phyloP scores from a whole-genome alignment of 2,797 vertebrate genomes.

The Anguilla pacifica region DNA sequence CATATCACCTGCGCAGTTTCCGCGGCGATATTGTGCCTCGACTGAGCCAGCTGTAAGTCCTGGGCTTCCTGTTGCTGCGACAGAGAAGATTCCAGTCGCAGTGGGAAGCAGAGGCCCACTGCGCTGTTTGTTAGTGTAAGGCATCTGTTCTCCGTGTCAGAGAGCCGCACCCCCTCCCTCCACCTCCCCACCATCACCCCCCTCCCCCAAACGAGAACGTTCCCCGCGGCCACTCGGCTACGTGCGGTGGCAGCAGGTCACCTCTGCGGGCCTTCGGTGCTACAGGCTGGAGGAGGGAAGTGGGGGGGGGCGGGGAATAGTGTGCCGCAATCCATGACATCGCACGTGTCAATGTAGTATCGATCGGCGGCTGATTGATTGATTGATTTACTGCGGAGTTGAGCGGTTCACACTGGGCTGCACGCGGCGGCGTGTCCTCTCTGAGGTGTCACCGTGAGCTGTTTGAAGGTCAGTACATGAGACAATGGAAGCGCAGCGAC shows the following conservation, averaged over 20 bases:
- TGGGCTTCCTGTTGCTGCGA: constrained; percentile 66
- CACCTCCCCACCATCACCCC: constrained; percentile 62
- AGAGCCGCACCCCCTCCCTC: constrained; percentile 52
- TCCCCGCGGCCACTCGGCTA: constrained; percentile 47
- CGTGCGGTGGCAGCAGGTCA: constrained; percentile 60
- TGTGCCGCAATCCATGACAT: background rate
- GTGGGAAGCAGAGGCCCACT: constrained; percentile 58
- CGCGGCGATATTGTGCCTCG: constrained; percentile 47
- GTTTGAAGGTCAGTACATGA: background rate
- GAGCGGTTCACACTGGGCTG: background rate
- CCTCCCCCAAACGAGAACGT: constrained; percentile 42
- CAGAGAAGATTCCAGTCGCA: constrained; percentile 59
- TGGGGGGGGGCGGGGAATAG: background rate
- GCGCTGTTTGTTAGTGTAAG: constrained; percentile 79
- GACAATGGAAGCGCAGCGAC: background rate
- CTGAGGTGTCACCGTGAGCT: background rate
- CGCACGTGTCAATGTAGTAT: constrained; percentile 29
- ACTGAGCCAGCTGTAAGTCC: constrained; percentile 65
- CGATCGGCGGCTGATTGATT: constrained; percentile 60
- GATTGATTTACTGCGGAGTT: constrained; percentile 47
- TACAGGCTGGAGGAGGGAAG: background rate
- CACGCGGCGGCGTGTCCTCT: too few relatives aligned
- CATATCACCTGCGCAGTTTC: constrained; percentile 56
- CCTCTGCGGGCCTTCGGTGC: constrained; percentile 49
- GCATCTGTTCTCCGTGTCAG: constrained; percentile 79